Percentiles rank a stretch among this genome's conserved stretches.
Evolutionary conservation across 2,797 vertebrate species (phyloP).

Genomic region (Perdix hodgsoniae): DNA sequence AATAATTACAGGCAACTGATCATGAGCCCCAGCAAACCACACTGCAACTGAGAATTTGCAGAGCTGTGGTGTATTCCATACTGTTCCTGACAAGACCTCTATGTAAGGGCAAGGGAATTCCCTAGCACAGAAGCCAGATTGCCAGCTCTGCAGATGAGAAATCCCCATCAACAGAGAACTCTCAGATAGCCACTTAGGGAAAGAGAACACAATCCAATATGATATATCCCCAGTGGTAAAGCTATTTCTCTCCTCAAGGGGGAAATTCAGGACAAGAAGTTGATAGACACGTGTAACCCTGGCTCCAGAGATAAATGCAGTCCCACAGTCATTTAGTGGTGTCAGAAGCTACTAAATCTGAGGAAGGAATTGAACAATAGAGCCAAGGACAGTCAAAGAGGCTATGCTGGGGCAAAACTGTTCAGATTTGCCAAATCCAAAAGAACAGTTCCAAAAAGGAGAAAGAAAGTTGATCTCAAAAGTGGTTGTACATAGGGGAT

Average conservation of each 20-base stretch:
- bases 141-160: constrained; percentile 3
- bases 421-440: not conserved
- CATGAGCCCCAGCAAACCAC: not conserved
- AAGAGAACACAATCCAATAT: not conserved
- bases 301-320: not conserved
- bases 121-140: not conserved
- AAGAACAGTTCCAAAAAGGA: not conserved
- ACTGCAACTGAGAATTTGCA: not conserved
- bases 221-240: not conserved
- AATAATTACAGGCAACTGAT: not conserved
- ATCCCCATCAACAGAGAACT: constrained; percentile 10
- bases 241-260: not conserved
- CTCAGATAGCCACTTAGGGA: not conserved
- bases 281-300: accelerated
- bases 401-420: not conserved
- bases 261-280: not conserved
- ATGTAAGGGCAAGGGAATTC: not conserved
- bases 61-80: not conserved
- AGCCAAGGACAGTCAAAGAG: not conserved
- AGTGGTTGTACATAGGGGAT: not conserved
- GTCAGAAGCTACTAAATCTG: not conserved
- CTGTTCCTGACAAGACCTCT: not conserved
- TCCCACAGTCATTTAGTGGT: not conserved
- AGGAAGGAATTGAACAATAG: not conserved
- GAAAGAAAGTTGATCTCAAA: not conserved